These are phyloP conservation scores for Parnassius glacialis DNA, from an alignment of 2,888 invertebrate genomes.

Conservation along the genomic window DNA sequence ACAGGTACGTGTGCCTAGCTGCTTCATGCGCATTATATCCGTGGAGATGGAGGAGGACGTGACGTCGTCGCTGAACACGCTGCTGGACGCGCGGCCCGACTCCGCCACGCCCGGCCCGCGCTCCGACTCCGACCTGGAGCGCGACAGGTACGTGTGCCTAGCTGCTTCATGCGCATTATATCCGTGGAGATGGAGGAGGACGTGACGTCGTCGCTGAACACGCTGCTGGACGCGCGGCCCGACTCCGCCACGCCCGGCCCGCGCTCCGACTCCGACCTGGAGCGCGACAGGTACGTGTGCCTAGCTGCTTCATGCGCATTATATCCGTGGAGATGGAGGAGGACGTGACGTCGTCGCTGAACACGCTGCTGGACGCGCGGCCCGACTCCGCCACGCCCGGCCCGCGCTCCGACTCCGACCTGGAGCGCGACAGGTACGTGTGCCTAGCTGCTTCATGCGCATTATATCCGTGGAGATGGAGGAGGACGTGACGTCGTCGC, in stretches of 20 bases:
- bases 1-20: constrained; percentile 46
- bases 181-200: constrained; percentile 96
- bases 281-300: constrained; percentile 35
- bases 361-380: constrained; percentile 92
- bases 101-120: constrained; percentile 69
- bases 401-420: constrained; percentile 56
- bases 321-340: constrained; percentile 96
- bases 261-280: constrained; percentile 56
- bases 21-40: no score
- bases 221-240: constrained; percentile 89
- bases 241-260: constrained; percentile 74
- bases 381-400: constrained; percentile 77
- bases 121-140: constrained; percentile 57
- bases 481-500: constrained; percentile 95
- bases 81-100: constrained; percentile 88
- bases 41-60: constrained; percentile 96
- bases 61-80: constrained; percentile 94
- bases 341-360: constrained; percentile 95
- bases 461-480: constrained; percentile 96
- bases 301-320: no score
- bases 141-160: constrained; percentile 43
- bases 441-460: no score
- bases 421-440: constrained; percentile 36
- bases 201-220: constrained; percentile 95
- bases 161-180: no score